phyloP scores from a whole-genome alignment of 2,113 vertebrate genomes.

The Podocnemis expansa region DNA sequence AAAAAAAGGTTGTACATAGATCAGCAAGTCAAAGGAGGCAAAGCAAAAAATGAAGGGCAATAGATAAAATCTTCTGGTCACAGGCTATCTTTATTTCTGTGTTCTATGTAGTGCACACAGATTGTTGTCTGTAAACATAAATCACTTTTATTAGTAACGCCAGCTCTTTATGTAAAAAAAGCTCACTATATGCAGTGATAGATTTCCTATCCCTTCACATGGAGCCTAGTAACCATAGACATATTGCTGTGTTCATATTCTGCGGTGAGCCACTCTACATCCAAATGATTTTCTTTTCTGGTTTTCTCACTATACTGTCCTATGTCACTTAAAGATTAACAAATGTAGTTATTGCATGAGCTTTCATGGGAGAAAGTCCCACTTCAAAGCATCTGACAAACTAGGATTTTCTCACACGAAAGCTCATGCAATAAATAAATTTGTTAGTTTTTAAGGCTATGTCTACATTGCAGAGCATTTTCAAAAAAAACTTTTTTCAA shows the following conservation, averaged over 20 bases:
- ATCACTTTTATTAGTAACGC: not conserved
- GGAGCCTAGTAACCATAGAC: not conserved
- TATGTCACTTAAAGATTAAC: no score
- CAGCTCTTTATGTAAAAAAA: not conserved
- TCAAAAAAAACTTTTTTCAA: no score
- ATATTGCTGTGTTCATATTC: not conserved
- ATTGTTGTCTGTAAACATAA: not conserved
- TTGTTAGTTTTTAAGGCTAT: no score
- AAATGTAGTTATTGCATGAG: no score
- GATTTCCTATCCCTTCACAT: not conserved
- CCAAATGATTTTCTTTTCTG: not conserved
- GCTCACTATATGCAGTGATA: not conserved
- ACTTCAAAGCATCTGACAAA: no score
- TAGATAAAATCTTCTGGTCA: not conserved
- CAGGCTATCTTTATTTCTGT: not conserved
- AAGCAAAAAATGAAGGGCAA: not conserved
- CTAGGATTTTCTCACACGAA: no score
- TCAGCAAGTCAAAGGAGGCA: not conserved
- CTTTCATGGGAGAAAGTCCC: no score
- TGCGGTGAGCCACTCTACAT: not conserved
- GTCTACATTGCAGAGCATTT: no score
- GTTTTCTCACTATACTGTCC: not conserved
- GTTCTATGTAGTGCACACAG: not conserved
- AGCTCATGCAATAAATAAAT: no score
- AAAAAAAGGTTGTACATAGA: no score